A percentile compares a stretch with the other conserved stretches of the same genome.
Conservation (phyloP, 2,888 invertebrate genomes). For the Eristalis tenax region DNA sequence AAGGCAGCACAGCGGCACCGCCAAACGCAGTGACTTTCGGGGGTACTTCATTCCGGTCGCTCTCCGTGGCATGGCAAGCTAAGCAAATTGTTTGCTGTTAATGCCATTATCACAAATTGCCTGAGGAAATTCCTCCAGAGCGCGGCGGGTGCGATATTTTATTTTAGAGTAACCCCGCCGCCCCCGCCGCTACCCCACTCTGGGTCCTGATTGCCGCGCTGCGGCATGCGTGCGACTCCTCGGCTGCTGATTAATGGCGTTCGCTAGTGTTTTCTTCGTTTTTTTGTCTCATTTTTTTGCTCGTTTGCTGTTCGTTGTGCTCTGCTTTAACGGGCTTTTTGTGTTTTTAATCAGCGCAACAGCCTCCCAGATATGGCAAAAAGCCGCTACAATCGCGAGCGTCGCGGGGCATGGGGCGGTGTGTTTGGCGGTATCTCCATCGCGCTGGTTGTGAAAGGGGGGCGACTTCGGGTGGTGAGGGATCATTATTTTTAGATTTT, state of each 20-base stretch:
- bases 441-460: not conserved
- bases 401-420: not conserved
- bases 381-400: not conserved
- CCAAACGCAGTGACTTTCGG: conserved; percentile 2
- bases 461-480: not conserved
- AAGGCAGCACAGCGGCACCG: not conserved
- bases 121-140: conserved; percentile 34
- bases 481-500: not conserved
- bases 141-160: conserved; percentile 38
- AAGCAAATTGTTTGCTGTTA: conserved; percentile 58
- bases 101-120: conserved; percentile 66
- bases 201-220: not conserved
- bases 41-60: not conserved
- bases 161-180: conserved; percentile 32
- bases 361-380: not conserved
- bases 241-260: conserved; percentile 54
- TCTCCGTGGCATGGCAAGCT: conserved; percentile 3
- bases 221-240: conserved; percentile 40
- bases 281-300: not conserved
- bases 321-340: not conserved
- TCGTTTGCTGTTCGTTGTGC: not conserved
- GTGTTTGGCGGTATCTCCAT: not conserved
- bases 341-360: conserved; percentile 17
- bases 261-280: conserved; percentile 35
- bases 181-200: not conserved